These are phyloP conservation scores for Keiferia lycopersicella DNA, from an alignment of 2,888 invertebrate genomes.

Conservation along the genomic window DNA sequence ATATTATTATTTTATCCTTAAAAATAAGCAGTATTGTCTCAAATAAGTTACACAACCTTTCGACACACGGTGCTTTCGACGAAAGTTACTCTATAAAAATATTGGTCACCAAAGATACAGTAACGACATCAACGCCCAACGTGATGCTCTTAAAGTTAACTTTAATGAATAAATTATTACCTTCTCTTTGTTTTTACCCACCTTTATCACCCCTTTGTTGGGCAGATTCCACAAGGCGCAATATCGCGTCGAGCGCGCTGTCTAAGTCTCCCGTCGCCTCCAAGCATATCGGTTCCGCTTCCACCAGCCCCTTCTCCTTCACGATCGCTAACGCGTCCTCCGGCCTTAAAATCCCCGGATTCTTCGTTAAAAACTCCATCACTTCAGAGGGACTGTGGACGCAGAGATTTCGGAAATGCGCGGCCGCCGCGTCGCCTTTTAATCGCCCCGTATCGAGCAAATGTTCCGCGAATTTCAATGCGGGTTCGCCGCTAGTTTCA, in stretches of 20 bases:
- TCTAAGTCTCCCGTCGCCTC: conserved; percentile 67
- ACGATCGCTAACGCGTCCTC: conserved; percentile 65
- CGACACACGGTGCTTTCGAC: too few relatives aligned
- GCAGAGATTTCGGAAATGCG: conserved; percentile 60
- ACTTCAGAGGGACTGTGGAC: conserved; percentile 49
- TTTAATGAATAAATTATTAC: too few relatives aligned
- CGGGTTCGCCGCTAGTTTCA: conserved; percentile 39
- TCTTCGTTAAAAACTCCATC: conserved; percentile 52
- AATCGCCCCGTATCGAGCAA: conserved; percentile 54
- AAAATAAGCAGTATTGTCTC: too few relatives aligned
- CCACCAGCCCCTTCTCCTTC: conserved; percentile 50
- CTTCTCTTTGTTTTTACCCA: too few relatives aligned
- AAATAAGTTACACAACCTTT: too few relatives aligned
- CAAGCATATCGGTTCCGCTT: conserved; percentile 65
- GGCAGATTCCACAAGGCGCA: conserved; percentile 45
- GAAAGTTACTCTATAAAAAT: too few relatives aligned
- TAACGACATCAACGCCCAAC: too few relatives aligned
- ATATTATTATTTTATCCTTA: too few relatives aligned
- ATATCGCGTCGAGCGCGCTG: conserved; percentile 60
- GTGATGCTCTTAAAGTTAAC: too few relatives aligned
- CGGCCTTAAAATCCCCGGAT: conserved; percentile 62
- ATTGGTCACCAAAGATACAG: too few relatives aligned
- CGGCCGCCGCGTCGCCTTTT: conserved; percentile 54
- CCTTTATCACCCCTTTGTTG: conserved; percentile 34
- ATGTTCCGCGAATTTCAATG: conserved; percentile 54